phyloP scores from a whole-genome alignment of 1,140 invertebrate species.

The Sycophila sp. region DNA sequence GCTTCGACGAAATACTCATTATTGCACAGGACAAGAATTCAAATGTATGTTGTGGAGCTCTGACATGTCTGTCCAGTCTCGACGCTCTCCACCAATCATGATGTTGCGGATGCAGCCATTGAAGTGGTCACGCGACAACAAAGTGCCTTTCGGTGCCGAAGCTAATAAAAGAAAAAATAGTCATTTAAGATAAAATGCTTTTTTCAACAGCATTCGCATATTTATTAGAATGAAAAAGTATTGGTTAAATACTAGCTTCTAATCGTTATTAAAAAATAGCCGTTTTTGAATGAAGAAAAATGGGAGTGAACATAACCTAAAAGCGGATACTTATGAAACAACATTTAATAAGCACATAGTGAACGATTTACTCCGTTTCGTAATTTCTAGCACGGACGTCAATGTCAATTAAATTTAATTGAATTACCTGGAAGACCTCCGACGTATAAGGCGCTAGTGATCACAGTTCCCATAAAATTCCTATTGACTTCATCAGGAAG shows the following conservation, averaged over 20 bases:
- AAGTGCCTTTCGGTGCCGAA: conserved; percentile 73
- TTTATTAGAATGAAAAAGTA: conserved; percentile 35
- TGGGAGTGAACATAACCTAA: too few relatives aligned
- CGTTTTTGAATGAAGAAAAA: too few relatives aligned
- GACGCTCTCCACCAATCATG: conserved; percentile 72
- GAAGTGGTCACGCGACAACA: conserved; percentile 81
- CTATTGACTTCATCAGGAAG: conserved; percentile 63
- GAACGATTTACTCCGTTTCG: too few relatives aligned
- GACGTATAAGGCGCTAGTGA: conserved; percentile 77
- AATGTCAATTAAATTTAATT: too few relatives aligned
- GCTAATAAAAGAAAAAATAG: conserved; percentile 66
- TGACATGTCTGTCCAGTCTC: conserved; percentile 87
- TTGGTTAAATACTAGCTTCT: too few relatives aligned
- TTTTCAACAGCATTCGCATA: not conserved
- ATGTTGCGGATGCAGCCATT: conserved; percentile 92
- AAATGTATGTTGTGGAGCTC: conserved; percentile 83
- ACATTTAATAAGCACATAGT: too few relatives aligned
- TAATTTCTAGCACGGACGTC: too few relatives aligned
- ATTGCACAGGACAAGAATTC: conserved; percentile 81
- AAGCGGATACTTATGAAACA: too few relatives aligned
- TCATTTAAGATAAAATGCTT: not conserved
- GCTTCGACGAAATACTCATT: conserved; percentile 16
- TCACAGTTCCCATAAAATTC: conserved; percentile 49
- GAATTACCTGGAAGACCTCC: conserved; percentile 83
- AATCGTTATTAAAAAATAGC: too few relatives aligned